Evolutionary conservation across 2,888 invertebrate species (phyloP).

Genomic region (Pyralis farinalis): DNA sequence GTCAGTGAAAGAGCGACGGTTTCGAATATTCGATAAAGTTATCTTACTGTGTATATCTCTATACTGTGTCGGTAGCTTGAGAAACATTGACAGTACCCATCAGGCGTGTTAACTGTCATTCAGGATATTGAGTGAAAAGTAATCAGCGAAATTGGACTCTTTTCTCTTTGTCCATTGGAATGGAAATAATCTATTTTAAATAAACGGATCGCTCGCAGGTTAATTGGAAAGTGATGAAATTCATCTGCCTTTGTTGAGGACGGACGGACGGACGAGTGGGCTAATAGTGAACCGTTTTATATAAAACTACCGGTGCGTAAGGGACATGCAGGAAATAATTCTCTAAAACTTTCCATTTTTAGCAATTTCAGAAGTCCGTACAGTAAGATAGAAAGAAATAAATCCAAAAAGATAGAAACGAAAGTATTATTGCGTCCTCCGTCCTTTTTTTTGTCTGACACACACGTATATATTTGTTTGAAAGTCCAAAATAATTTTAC

Average conservation of each 20-base stretch:
- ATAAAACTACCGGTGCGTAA: neutral
- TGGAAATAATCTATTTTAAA: constrained; percentile 44
- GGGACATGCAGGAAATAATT: neutral
- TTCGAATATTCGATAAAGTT: too few species aligned
- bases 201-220: constrained; percentile 37
- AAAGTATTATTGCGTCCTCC: too few species aligned
- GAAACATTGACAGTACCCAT: constrained; percentile 1
- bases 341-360: neutral
- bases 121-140: constrained; percentile 1
- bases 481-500: too few species aligned
- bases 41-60: too few species aligned
- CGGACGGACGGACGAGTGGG: constrained; percentile 2
- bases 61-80: too few species aligned
- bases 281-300: constrained; percentile 7
- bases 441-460: too few species aligned
- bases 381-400: too few species aligned
- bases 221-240: constrained; percentile 55
- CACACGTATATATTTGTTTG: too few species aligned
- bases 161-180: constrained; percentile 30
- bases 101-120: neutral
- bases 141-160: constrained; percentile 28
- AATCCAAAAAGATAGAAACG: too few species aligned
- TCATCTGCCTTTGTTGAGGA: constrained; percentile 20
- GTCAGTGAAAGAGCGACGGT: too few species aligned
- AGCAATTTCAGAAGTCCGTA: too few species aligned